phyloP scores from a whole-genome alignment of 2,888 invertebrate species.

The Lithophane socia region DNA sequence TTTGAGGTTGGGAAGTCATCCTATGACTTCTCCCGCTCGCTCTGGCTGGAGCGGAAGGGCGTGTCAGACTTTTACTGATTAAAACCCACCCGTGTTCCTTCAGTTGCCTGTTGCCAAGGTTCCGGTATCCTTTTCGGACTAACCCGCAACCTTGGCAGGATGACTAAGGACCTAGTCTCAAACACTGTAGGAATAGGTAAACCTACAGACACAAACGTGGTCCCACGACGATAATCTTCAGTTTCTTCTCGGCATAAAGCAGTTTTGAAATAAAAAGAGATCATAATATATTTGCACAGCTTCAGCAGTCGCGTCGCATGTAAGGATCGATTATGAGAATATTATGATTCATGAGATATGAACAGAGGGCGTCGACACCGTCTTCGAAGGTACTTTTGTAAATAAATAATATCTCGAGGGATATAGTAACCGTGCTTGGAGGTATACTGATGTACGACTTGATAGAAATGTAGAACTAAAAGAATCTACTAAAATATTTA shows the following conservation, averaged over 20 bases:
- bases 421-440: conserved; percentile 4
- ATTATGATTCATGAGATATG: conserved; percentile 61
- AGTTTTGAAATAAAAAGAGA: conserved; percentile 11
- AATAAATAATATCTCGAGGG: conserved; percentile 52
- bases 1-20: too few relatives aligned
- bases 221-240: not conserved
- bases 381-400: conserved; percentile 28
- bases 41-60: too few relatives aligned
- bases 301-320: conserved; percentile 6
- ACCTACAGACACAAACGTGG: too few relatives aligned
- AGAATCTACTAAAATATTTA: not conserved
- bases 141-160: too few relatives aligned
- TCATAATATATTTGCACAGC: conserved; percentile 17
- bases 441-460: not conserved
- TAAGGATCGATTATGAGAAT: conserved; percentile 42
- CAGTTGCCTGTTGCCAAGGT: too few relatives aligned
- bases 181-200: not conserved
- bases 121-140: too few relatives aligned
- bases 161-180: too few relatives aligned
- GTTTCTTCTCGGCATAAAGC: too few relatives aligned
- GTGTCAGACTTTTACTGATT: too few relatives aligned
- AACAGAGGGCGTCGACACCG: conserved; percentile 56
- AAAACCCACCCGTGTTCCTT: too few relatives aligned
- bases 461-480: not conserved
- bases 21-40: too few relatives aligned